Conservation (phyloP, 2,888 invertebrate species). For the Thereva unica region DNA sequence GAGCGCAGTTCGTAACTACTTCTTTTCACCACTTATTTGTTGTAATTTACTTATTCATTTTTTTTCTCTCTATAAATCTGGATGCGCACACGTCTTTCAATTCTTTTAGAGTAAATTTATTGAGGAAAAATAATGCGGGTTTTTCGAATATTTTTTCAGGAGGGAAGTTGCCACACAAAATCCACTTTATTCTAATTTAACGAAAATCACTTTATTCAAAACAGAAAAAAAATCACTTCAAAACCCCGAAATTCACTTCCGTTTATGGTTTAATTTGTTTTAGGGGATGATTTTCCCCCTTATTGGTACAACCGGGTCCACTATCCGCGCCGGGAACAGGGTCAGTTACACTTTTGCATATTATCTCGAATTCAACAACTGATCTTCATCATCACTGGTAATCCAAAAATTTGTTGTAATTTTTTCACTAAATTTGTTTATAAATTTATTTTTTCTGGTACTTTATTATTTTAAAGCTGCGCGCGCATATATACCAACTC, state of each 20-base stretch:
- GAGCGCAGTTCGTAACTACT: neutral
- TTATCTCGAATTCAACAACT: too few species aligned
- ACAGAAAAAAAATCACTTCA: slow-evolving; percentile 10
- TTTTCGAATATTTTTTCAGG: too few species aligned
- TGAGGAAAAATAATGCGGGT: slow-evolving; percentile 18
- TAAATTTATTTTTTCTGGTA: neutral
- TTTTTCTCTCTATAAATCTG: neutral
- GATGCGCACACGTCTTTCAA: slow-evolving; percentile 2
- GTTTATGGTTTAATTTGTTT: neutral
- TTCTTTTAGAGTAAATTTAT: slow-evolving; percentile 9
- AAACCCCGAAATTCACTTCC: slow-evolving; percentile 2
- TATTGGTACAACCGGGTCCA: too few species aligned
- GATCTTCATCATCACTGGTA: slow-evolving; percentile 11
- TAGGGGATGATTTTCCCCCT: too few species aligned
- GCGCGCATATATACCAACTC: neutral
- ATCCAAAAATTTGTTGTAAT: slow-evolving; percentile 11
- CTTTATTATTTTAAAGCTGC: slow-evolving; percentile 1
- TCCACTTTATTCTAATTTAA: slow-evolving; percentile 21
- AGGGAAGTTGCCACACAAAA: neutral
- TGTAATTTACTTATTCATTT: slow-evolving; percentile 1
- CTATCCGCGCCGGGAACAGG: too few species aligned
- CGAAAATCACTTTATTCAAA: slow-evolving; percentile 26
- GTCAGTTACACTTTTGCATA: too few species aligned
- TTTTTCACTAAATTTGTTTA: slow-evolving; percentile 1
- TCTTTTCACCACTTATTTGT: slow-evolving; percentile 3